These are phyloP conservation scores for Pseudopipra pipra DNA, from an alignment of 2,113 vertebrate species.

Conservation along the genomic window DNA sequence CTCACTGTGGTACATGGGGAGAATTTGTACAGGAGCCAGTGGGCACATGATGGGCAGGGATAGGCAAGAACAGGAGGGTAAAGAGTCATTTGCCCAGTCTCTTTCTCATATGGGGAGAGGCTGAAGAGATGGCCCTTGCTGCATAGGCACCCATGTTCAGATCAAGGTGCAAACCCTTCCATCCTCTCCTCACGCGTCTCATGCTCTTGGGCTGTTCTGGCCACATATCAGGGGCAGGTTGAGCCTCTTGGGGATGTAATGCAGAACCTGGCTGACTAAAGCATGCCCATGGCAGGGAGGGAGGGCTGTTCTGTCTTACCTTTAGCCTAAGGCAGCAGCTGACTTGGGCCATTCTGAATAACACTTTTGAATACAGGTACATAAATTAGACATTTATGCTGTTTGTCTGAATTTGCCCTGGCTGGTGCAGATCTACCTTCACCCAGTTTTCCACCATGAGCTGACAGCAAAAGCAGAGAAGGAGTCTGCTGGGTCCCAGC, in stretches of 20 bases:
- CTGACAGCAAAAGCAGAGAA: background rate
- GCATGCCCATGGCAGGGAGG: fast-evolving
- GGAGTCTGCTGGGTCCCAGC: background rate
- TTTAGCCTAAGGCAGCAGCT: background rate
- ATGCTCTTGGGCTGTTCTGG: background rate
- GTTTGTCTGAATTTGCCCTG: background rate
- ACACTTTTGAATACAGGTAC: background rate
- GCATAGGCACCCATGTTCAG: fast-evolving
- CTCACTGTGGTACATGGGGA: background rate
- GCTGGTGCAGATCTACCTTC: background rate
- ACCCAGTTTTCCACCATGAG: background rate
- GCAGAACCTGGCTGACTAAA: background rate
- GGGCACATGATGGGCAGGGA: fast-evolving
- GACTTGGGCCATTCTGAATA: background rate
- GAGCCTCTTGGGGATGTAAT: background rate
- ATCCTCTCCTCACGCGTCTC: fast-evolving
- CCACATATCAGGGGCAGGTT: fast-evolving
- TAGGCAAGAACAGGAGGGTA: background rate
- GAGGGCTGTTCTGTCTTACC: background rate
- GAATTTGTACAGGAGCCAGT: background rate
- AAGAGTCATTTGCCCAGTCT: background rate
- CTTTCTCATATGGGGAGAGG: background rate
- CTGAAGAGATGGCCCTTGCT: background rate
- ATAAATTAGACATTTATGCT: background rate
- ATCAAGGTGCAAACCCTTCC: background rate